phyloP scores from a whole-genome alignment of 1,140 invertebrate species.

The Phenacoccus solenopsis region DNA sequence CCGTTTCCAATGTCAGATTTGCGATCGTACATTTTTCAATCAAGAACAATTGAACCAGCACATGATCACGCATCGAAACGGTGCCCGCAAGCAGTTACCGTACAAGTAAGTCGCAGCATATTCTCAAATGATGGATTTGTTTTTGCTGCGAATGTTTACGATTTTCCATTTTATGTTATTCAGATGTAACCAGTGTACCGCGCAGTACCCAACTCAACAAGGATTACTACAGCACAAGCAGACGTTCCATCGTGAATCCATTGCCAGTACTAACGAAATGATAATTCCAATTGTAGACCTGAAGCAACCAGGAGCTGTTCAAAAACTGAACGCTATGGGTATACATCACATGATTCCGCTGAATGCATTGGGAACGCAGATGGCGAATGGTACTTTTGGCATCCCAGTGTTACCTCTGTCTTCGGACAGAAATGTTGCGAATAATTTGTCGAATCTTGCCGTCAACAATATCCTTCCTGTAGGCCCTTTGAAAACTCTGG shows the following conservation, averaged over 20 bases:
- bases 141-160: too few relatives aligned
- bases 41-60: slow-evolving; percentile 39
- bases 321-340: slow-evolving; percentile 48
- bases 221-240: slow-evolving; percentile 53
- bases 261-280: slow-evolving; percentile 5
- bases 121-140: background rate
- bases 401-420: background rate
- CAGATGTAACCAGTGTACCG: slow-evolving; percentile 55
- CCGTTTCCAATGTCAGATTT: slow-evolving; percentile 37
- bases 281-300: slow-evolving; percentile 59
- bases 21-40: slow-evolving; percentile 39
- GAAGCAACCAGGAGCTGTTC: slow-evolving; percentile 47
- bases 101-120: slow-evolving; percentile 33
- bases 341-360: slow-evolving; percentile 32
- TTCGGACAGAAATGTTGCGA: background rate
- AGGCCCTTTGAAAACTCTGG: background rate
- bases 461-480: background rate
- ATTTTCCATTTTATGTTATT: slow-evolving; percentile 26
- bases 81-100: slow-evolving; percentile 34
- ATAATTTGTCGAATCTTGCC: background rate
- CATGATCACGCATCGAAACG: slow-evolving; percentile 36
- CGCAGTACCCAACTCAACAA: slow-evolving; percentile 51
- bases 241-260: slow-evolving; percentile 46
- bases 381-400: background rate
- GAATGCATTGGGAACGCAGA: background rate